These are phyloP conservation scores for Triplophysa rosa DNA, from an alignment of 2,113 vertebrate genomes.

Conservation along the genomic window DNA sequence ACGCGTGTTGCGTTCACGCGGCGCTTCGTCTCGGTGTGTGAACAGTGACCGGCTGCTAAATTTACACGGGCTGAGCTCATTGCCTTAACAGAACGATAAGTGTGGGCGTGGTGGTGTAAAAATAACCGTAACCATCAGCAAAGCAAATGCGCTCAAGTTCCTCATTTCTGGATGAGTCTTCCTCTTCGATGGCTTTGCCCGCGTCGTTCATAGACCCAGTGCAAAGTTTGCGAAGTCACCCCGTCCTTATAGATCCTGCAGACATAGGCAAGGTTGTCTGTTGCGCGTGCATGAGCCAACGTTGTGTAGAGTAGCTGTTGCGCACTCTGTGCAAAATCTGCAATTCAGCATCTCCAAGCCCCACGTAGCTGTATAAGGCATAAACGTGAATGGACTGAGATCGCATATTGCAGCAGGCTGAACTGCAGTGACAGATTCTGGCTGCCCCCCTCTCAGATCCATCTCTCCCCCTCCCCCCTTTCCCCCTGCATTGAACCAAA, in stretches of 20 bases:
- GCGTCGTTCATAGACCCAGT: background rate
- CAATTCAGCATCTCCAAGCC: background rate
- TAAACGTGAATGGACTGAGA: conserved; percentile 33
- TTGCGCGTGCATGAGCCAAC: background rate
- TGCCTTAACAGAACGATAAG: conserved; percentile 40
- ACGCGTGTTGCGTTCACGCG: background rate
- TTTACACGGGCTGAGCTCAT: conserved; percentile 32
- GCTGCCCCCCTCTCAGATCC: background rate
- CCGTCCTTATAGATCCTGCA: background rate
- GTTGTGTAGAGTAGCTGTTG: conserved; percentile 13
- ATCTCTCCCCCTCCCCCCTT: background rate
- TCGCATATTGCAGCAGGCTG: conserved; percentile 70
- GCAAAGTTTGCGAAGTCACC: conserved; percentile 10
- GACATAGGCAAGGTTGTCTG: background rate
- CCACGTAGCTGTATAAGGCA: conserved; percentile 1
- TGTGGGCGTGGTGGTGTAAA: conserved; percentile 41
- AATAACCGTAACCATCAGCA: conserved; percentile 33
- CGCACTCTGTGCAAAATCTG: background rate
- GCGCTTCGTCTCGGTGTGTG: conserved; percentile 7
- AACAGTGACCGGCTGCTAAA: conserved; percentile 20
- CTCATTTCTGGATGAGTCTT: conserved; percentile 26
- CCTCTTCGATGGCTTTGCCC: conserved; percentile 45
- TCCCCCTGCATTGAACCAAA: conserved; percentile 71
- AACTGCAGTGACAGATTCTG: conserved; percentile 70
- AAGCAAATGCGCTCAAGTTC: conserved; percentile 23